These are phyloP conservation scores for Diabrotica balteata DNA, from an alignment of 2,888 invertebrate genomes.

Conservation along the genomic window DNA sequence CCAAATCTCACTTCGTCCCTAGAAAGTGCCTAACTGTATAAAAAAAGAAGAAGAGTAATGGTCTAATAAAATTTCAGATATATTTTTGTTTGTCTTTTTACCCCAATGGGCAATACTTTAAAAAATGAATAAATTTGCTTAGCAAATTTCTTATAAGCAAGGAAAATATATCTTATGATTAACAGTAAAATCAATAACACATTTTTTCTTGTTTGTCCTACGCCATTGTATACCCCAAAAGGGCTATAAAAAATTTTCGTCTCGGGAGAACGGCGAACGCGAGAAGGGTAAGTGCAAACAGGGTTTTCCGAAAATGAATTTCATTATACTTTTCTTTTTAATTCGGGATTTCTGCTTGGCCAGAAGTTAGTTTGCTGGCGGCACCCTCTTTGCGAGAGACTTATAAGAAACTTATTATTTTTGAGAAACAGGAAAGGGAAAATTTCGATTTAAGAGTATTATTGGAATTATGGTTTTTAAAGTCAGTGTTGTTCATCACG, in stretches of 20 bases:
- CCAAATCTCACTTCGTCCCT: no score
- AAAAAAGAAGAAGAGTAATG: no score
- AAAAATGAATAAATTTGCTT: not conserved
- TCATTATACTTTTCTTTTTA: conserved; percentile 24
- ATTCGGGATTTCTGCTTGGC: conserved; percentile 17
- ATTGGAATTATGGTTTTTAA: no score
- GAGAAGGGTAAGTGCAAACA: conserved; percentile 1
- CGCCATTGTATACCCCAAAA: conserved; percentile 1
- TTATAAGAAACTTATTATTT: conserved; percentile 9
- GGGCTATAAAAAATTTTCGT: conserved; percentile 1
- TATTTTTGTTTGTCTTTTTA: not conserved
- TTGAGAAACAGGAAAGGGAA: not conserved
- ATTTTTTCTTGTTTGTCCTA: not conserved
- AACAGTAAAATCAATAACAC: not conserved
- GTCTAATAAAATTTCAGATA: no score
- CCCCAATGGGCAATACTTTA: not conserved
- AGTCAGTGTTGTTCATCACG: no score
- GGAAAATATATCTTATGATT: not conserved
- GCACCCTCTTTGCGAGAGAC: conserved; percentile 5
- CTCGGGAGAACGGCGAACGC: not conserved
- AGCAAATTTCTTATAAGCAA: not conserved
- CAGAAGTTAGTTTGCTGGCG: conserved; percentile 21
- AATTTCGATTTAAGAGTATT: conserved; percentile 2
- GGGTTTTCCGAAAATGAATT: conserved; percentile 20
- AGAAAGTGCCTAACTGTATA: no score